phyloP scores from a whole-genome alignment of 2,888 invertebrate genomes.

The Hirtodrosophila duncani region DNA sequence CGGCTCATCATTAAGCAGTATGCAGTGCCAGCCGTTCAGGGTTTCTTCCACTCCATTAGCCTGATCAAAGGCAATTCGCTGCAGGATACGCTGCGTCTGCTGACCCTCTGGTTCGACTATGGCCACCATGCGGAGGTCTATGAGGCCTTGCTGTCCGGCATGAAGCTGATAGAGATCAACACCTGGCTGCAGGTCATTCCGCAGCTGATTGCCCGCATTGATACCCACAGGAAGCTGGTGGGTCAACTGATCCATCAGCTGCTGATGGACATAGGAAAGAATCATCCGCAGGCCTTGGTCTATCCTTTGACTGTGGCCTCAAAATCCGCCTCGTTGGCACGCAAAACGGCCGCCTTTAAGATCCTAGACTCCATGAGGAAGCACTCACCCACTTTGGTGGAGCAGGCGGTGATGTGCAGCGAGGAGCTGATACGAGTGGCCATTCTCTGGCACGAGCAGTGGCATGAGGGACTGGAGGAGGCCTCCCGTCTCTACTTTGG shows the following conservation, averaged over 20 bases:
- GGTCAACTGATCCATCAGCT: conserved; percentile 94
- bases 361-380: conserved; percentile 97
- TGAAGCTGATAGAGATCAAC: conserved; percentile 95
- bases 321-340: conserved; percentile 91
- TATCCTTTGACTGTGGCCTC: conserved; percentile 98
- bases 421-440: conserved; percentile 98
- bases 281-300: conserved; percentile 97
- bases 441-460: conserved; percentile 99
- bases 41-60: conserved; percentile 96
- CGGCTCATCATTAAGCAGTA: conserved; percentile 82
- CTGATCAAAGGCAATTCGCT: conserved; percentile 94
- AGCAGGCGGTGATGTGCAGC: conserved; percentile 96
- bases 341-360: conserved; percentile 94
- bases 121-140: conserved; percentile 96
- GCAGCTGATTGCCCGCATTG: conserved; percentile 98
- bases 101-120: conserved; percentile 99
- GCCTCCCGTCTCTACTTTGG: conserved; percentile 96
- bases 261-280: conserved; percentile 97
- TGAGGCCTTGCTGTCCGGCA: conserved; percentile 94
- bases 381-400: conserved; percentile 93
- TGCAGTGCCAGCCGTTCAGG: conserved; percentile 95
- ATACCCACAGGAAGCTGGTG: conserved; percentile 91
- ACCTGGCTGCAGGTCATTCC: conserved; percentile 99
- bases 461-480: conserved; percentile 98
- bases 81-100: conserved; percentile 95